Evolutionary conservation across 2,797 vertebrate genomes (phyloP).

Genomic region (Gastrophryne carolinensis): DNA sequence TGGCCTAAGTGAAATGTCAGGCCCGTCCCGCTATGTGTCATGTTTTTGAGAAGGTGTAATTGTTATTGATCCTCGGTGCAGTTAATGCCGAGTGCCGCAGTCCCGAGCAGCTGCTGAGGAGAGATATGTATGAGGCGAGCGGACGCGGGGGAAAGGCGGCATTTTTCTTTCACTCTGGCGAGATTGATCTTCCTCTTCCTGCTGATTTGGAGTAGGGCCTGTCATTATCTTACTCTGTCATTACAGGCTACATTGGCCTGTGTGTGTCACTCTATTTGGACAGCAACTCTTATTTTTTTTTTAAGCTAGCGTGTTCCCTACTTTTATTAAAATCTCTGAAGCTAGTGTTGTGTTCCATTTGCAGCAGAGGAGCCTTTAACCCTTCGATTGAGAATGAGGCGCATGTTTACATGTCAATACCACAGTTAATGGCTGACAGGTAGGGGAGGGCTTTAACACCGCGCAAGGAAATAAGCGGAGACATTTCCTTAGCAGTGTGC

Average conservation of each 20-base stretch:
- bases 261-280: slow-evolving; percentile 99
- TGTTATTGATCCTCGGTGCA: slow-evolving; percentile 97
- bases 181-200: slow-evolving; percentile 99
- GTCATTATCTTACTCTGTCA: slow-evolving; percentile 99
- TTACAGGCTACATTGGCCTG: slow-evolving; percentile 98
- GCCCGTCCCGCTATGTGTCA: slow-evolving; percentile 92
- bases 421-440: slow-evolving; percentile 16
- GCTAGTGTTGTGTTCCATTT: slow-evolving; percentile 80
- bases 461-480: not conserved
- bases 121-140: slow-evolving; percentile 91
- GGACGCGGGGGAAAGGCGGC: slow-evolving; percentile 91
- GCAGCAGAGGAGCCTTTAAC: slow-evolving; percentile 72
- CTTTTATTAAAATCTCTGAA: slow-evolving; percentile 96
- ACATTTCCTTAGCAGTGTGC: not conserved
- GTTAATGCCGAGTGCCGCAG: slow-evolving; percentile 93
- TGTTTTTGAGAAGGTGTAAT: slow-evolving; percentile 98
- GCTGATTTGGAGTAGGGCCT: slow-evolving; percentile 98
- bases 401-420: slow-evolving; percentile 7
- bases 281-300: slow-evolving; percentile 98
- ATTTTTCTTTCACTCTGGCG: slow-evolving; percentile 94
- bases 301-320: slow-evolving; percentile 92
- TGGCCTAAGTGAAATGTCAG: slow-evolving; percentile 96
- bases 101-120: slow-evolving; percentile 87
- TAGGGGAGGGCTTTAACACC: slow-evolving; percentile 10
- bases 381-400: slow-evolving; percentile 57